phyloP scores from a whole-genome alignment of 2,888 invertebrate species.

The Caenorhabditis doughertyi region DNA sequence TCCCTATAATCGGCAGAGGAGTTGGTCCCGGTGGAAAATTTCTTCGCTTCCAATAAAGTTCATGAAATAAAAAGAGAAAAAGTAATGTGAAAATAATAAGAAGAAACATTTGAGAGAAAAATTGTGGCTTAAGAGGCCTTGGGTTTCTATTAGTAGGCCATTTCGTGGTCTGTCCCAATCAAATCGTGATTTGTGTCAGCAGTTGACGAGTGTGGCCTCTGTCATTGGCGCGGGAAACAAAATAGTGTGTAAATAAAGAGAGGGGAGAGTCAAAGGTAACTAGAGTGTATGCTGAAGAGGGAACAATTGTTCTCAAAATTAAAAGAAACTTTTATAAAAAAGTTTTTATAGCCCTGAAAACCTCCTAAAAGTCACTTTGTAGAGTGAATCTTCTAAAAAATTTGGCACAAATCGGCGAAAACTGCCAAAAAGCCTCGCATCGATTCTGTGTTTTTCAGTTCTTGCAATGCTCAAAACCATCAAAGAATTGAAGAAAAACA shows the following conservation, averaged over 20 bases:
- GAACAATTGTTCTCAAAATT: too few relatives aligned
- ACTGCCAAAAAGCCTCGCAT: too few relatives aligned
- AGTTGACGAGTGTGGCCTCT: not conserved
- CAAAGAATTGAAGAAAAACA: too few relatives aligned
- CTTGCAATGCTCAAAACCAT: too few relatives aligned
- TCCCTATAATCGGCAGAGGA: conserved; percentile 23
- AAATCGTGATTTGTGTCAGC: conserved; percentile 2
- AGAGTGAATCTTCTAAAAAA: too few relatives aligned
- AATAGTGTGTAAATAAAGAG: not conserved
- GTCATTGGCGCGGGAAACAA: not conserved
- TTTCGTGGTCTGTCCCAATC: not conserved
- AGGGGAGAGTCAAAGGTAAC: not conserved
- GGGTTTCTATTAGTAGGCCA: not conserved
- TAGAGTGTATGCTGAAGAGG: not conserved
- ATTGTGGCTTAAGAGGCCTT: not conserved
- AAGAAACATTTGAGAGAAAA: conserved; percentile 11
- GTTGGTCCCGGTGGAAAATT: conserved; percentile 20
- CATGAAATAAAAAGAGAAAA: not conserved
- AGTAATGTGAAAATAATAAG: not conserved
- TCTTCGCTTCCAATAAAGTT: conserved; percentile 28
- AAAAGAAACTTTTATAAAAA: too few relatives aligned
- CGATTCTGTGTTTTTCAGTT: too few relatives aligned
- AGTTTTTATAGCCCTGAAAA: too few relatives aligned
- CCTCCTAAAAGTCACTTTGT: too few relatives aligned
- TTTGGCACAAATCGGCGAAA: too few relatives aligned